Evolutionary conservation across 2,888 invertebrate genomes (phyloP).

Genomic region (Mechanitis messenoides): DNA sequence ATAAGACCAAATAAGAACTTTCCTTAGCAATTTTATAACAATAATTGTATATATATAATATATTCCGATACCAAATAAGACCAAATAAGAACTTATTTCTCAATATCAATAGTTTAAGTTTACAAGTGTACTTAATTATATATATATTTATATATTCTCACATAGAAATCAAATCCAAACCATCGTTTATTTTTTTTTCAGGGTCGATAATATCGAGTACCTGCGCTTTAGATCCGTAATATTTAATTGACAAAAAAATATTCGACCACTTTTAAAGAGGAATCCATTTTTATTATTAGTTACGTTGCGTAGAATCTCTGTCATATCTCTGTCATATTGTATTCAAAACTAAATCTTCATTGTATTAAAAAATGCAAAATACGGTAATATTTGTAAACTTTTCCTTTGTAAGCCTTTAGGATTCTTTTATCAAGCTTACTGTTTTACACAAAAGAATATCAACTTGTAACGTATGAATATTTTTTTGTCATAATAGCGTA

Average conservation of each 20-base stretch:
- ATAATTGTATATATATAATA: neutral
- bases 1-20: neutral
- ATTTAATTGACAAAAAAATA: slow-evolving; percentile 75
- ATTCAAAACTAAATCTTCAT: neutral
- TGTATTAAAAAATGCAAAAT: slow-evolving; percentile 11
- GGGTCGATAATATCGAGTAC: slow-evolving; percentile 52
- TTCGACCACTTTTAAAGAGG: slow-evolving; percentile 64
- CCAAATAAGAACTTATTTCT: no score
- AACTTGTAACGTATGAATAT: slow-evolving; percentile 15
- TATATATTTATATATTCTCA: slow-evolving; percentile 6
- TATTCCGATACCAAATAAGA: no score
- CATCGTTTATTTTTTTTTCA: slow-evolving; percentile 21
- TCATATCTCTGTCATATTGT: slow-evolving; percentile 33
- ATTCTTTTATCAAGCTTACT: slow-evolving; percentile 14
- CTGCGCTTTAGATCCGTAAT: slow-evolving; percentile 63
- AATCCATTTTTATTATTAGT: slow-evolving; percentile 69
- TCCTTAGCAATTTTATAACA: neutral
- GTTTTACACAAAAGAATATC: slow-evolving; percentile 15
- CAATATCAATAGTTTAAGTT: no score
- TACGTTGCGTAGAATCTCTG: slow-evolving; percentile 49
- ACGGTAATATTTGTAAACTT: slow-evolving; percentile 22
- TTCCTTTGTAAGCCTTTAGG: slow-evolving; percentile 14
- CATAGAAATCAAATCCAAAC: slow-evolving; percentile 9
- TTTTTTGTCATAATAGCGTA: slow-evolving; percentile 20
- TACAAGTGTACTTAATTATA: neutral